Base-by-base conservation (phyloP, 2,888 invertebrate genomes). In the Lepidonotus clava region DNA sequence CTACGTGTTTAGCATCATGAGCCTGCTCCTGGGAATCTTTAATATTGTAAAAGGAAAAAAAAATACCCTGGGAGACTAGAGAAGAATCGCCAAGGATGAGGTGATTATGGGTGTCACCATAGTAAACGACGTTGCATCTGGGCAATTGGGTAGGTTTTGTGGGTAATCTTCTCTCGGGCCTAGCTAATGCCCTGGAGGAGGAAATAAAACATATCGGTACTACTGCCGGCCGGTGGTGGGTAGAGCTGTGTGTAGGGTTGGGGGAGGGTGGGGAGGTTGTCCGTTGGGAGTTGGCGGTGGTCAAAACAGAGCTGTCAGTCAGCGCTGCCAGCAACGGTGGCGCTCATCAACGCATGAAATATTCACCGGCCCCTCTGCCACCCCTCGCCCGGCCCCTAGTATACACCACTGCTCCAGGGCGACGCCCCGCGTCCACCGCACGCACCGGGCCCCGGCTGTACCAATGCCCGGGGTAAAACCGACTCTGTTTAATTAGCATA, bases 261-360 rank as follows among this genome's bases (percentile, higher is more conserved):
- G 61, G 14, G 56, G 56, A n/a, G n/a, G 56, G 56, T 5, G 56
- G 8, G 56, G 56, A n/a, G 4, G 5, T 56, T 8, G 6, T 4
- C 18, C 14, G 5, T 11, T n/a, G 28, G 61, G 61, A 61, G 32
- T 61, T 28, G 61, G 24, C 14, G 61, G 61, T 61, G 61, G 61
- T 61, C 61, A 61, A 61, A 61, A 61, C 61, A 61, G 61, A 61
- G 24, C 61, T 61, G 71, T 71, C 71, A 38, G 18, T 71, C 66
- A 66, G 21, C 21, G 36, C 71, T 71, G 36, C 71, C 34, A 38
- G 36, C 71, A 18, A 36, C 14, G 38, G 18, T 36, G 71, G 2
- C 71, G 18, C 71, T 71, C 71, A 71, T 38, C 71, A 8, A 21
- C 71, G 38, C 71, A 71, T 71, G 18, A 36, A 71, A 34, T 71